Base-by-base conservation (phyloP, 2,888 invertebrate species). In the Octodonta nipae region DNA sequence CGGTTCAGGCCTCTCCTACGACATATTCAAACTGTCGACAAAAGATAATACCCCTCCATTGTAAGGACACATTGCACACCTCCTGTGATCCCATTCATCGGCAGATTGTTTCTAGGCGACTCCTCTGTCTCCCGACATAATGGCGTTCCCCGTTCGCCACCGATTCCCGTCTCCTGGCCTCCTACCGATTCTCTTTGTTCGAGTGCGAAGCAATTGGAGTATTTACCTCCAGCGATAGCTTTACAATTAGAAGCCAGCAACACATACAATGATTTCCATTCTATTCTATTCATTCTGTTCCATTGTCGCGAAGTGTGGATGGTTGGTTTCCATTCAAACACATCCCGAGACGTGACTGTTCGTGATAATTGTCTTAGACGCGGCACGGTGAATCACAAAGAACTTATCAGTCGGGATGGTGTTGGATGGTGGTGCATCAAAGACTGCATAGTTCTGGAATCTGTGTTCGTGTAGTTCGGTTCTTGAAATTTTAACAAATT, bases 11-110 rank as follows among this genome's bases (percentile, higher is more conserved):
- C n/a, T n/a, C n/a, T n/a, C n/a, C n/a, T n/a, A n/a, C n/a, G n/a
- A n/a, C n/a, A 4, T 22, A 22, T 22, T 11, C 10, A 22, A 60
- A 51, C 59, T 58, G 61, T 55, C 59, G 56, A 63, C 61, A 61
- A 61, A 61, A 62, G 63, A 62, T 62, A 63, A 63, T 63, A 58
- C 61, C n/a, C n/a, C 44, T 43, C 56, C 50, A 61, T 62, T 61
- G 61, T 61, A 48, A 53, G 52, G 52, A 54, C 55, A 58, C 57
- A 58, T 51, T 58, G 58, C 54, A 55, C 53, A 57, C 58, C 60
- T 58, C 56, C 61, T 58, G 55, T 60, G 60, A 60, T 60, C 59
- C 60, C 54, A 62, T 62, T 62, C 59, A 60, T 44, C 44, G 52
- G 49, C 49, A 55, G 55, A 56, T 56, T 56, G 56, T 56, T 53